Evolutionary conservation across 1,140 invertebrate genomes (phyloP).

Genomic region (Calliopsis andreniformis): DNA sequence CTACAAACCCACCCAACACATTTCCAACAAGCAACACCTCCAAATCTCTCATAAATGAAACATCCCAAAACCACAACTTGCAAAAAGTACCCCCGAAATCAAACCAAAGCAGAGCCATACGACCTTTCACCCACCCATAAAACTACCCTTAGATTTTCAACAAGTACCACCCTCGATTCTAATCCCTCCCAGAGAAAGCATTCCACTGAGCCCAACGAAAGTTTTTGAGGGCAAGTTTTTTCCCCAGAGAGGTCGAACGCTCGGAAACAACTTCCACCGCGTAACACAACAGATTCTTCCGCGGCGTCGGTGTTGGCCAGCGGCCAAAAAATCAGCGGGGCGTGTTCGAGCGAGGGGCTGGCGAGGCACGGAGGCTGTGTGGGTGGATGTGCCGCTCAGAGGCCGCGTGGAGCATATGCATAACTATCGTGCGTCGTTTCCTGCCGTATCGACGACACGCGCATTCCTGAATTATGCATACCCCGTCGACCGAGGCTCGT

Average conservation of each 20-base stretch:
- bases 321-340: slow-evolving; percentile 53
- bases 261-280: not conserved
- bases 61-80: too few relatives aligned
- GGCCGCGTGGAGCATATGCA: slow-evolving; percentile 57
- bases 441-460: slow-evolving; percentile 56
- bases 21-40: too few relatives aligned
- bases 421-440: slow-evolving; percentile 56
- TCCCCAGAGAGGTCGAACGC: slow-evolving; percentile 6
- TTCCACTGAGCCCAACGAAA: too few relatives aligned
- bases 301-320: slow-evolving; percentile 42
- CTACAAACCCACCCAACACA: too few relatives aligned
- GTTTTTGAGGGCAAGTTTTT: too few relatives aligned
- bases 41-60: too few relatives aligned
- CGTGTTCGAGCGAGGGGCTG: slow-evolving; percentile 35
- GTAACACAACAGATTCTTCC: slow-evolving; percentile 35
- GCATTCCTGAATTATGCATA: slow-evolving; percentile 70
- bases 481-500: slow-evolving; percentile 50
- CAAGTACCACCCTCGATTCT: too few relatives aligned
- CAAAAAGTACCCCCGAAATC: too few relatives aligned
- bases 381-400: slow-evolving; percentile 28
- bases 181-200: too few relatives aligned
- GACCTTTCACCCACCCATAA: too few relatives aligned
- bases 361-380: not conserved
- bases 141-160: too few relatives aligned
- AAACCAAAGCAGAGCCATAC: too few relatives aligned